Evolutionary conservation across 2,888 invertebrate species (phyloP).

Genomic region (Lasioglossum oenotherae): DNA sequence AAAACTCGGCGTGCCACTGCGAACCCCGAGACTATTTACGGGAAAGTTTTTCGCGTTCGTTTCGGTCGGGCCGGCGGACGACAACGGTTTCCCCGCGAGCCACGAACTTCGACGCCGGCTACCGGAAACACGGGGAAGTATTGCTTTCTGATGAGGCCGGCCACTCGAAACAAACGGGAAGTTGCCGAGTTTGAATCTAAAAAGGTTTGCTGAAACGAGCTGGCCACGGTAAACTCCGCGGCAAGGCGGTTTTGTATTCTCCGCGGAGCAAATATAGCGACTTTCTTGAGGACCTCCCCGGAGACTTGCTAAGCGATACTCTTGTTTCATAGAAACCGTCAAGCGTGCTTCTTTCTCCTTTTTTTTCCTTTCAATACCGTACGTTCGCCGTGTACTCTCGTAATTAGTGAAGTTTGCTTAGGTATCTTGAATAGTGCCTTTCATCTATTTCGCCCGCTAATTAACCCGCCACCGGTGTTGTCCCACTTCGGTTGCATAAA

Average conservation of each 20-base stretch:
- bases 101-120: background rate
- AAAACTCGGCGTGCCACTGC: conserved; percentile 23
- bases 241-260: conserved; percentile 17
- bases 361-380: background rate
- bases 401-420: conserved; percentile 5
- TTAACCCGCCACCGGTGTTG: background rate
- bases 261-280: background rate
- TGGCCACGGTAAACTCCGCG: background rate
- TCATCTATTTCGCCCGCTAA: background rate
- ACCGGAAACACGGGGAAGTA: background rate
- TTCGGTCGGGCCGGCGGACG: background rate
- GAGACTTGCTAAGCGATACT: conserved; percentile 7
- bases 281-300: background rate
- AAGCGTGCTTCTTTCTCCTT: background rate
- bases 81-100: background rate
- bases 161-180: conserved; percentile 9
- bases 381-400: background rate
- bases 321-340: background rate
- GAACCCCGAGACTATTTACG: conserved; percentile 13
- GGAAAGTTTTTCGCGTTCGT: conserved; percentile 19
- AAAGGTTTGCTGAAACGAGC: conserved; percentile 14
- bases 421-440: background rate
- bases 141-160: conserved; percentile 6
- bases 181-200: conserved; percentile 12
- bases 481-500: background rate